Evolutionary conservation across 2,797 vertebrate species (phyloP).

Genomic region (Calcarius lapponicus): DNA sequence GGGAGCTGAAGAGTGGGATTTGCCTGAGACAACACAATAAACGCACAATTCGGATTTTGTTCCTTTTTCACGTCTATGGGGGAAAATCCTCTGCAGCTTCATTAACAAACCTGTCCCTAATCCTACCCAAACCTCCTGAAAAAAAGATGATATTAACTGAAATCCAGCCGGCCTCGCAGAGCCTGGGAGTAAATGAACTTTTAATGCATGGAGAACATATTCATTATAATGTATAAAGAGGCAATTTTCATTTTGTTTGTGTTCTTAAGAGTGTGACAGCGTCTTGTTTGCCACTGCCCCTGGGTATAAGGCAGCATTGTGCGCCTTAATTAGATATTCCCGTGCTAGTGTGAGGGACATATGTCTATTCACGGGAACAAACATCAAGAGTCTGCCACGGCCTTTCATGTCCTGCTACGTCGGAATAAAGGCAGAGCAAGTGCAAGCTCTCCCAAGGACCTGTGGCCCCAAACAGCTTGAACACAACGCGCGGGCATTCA

Average conservation of each 20-base stretch:
- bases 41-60: not conserved
- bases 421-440: slow-evolving; percentile 77
- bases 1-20: not conserved
- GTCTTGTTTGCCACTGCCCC: slow-evolving; percentile 74
- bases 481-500: slow-evolving; percentile 83
- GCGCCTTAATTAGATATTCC: slow-evolving; percentile 79
- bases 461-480: slow-evolving; percentile 86
- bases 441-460: slow-evolving; percentile 90
- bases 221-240: slow-evolving; percentile 69
- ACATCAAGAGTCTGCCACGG: slow-evolving; percentile 59
- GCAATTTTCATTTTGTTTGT: slow-evolving; percentile 69
- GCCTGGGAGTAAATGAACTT: slow-evolving; percentile 61
- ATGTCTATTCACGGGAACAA: slow-evolving; percentile 76
- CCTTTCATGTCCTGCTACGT: slow-evolving; percentile 65
- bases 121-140: not conserved
- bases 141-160: not conserved
- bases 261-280: slow-evolving; percentile 71
- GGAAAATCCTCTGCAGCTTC: not conserved
- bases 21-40: not conserved
- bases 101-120: slow-evolving; percentile 39
- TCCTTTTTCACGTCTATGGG: not conserved
- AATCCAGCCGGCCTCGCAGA: not conserved
- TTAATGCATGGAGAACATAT: slow-evolving; percentile 72
- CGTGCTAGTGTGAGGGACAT: slow-evolving; percentile 76
- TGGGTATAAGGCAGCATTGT: slow-evolving; percentile 75